Base-by-base conservation (phyloP, 2,888 invertebrate genomes). In the Eilema griseolum region DNA sequence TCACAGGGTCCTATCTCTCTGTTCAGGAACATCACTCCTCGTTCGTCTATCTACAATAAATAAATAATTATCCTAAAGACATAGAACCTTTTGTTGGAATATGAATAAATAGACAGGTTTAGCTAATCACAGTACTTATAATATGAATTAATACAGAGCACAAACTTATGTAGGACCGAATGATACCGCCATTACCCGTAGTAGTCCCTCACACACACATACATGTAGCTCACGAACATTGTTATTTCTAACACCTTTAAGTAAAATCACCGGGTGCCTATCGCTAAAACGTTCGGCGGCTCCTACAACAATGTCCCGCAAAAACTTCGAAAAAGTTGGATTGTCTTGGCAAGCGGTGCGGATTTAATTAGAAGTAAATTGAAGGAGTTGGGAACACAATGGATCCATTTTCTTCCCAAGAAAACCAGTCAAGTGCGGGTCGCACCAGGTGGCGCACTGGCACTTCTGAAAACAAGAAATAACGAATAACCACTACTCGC, bases 321-420 rank as follows among this genome's bases (percentile, higher is more conserved):
- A 31, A 31, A 61, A 28, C 31, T 26, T 31, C 61, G 1, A 33
- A 61, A 61, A 28, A 31, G 28, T 61, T 61, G 28, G 20, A 31
- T n/a, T 31, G 61, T 10, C 7, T 59, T 59, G 28, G 61, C 20
- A 61, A 31, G 28, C 10, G 61, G 31, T 28, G 31, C 28, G 61
- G 33, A 31, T 26, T 61, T 61, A 61, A 28, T 61, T 61, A 61
- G 10, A 61, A 61, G 1, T 26, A 61, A 61, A 28, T 61, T 33
- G 33, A 61, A 31, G 61, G 31, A 61, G 57, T 59, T 59, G 24
- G 14, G 26, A 59, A 59, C 14, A 59, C 24, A 59, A 59, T 59
- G 16, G 57, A 26, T 59, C 57, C 57, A 26, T 59, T 59, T 24
- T 26, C 57, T 59, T 59, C 26, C 14, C 57, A 26, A 59, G 52